Base-by-base conservation (phyloP, 2,797 vertebrate genomes). In the Parauchenoglanis punctatus region DNA sequence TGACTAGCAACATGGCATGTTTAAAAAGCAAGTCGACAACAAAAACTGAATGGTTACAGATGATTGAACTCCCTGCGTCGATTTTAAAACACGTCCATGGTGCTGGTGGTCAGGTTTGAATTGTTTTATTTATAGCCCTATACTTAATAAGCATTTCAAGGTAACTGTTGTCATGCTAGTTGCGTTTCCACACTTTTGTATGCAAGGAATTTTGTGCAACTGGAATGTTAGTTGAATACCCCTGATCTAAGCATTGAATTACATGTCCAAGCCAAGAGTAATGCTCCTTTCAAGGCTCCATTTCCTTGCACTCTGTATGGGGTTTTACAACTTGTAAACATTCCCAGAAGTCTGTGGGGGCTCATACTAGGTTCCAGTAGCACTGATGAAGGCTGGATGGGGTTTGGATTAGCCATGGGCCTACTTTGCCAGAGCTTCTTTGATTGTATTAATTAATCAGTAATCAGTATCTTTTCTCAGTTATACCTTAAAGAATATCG, bases 291-390 rank as follows among this genome's bases (percentile, higher is more conserved):
- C 89, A 83, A 80, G 75, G 18, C 86, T 76, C 73, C 56, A 65
- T 85, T 81, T 87, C 84, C 76, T 59, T 70, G 67, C 17, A 63
- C 83, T 88, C 88, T 49, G 46, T 80, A 44, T 81, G 78, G 84
- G 85, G 65, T 80, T 63, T 58, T 72, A 73, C 44, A 80, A n/a
- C 82, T 84, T 82, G 59, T 87, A 72, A 72, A 82, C 70, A 28
- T 89, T 88, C 85, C 87, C 88, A 91, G 88, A 90, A 91, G 84
- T 87, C 84, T 83, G 89, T 84, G 67, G 82, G 87, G 44, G 83
- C 35, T 72, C 13, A 25, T 86, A 67, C 52, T 81, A 59, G 31
- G 68, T 87, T 83, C 84, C 86, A 87, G 86, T 54, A 49, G 85
- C 49, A 20, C 46, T 86, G 67, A 23, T 87, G 61, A 84, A 89